These are phyloP conservation scores for Sus scrofa DNA, from an alignment of 2,113 vertebrate genomes.

Conservation along the genomic window DNA sequence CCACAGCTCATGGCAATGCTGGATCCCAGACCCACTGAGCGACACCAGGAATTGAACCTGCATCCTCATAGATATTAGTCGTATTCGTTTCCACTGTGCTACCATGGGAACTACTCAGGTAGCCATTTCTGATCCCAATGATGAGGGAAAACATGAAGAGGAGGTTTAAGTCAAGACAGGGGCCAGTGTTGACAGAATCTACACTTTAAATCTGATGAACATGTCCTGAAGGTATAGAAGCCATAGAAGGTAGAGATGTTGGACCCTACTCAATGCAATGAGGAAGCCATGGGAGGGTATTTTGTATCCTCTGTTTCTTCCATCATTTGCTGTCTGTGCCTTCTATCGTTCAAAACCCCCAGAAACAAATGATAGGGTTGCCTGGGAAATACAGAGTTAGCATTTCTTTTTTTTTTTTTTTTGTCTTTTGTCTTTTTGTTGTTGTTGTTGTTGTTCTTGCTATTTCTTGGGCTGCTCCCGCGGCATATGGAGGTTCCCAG, in stretches of 20 bases:
- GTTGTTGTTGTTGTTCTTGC: no score
- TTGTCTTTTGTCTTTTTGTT: no score
- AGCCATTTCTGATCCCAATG: neutral
- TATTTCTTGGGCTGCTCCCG: no score
- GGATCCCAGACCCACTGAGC: no score
- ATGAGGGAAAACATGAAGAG: neutral
- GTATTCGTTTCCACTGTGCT: no score
- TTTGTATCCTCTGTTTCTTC: neutral
- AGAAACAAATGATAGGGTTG: neutral
- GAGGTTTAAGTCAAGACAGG: neutral
- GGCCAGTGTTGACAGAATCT: neutral
- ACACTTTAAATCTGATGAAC: neutral
- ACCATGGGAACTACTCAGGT: neutral
- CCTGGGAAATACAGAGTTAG: neutral
- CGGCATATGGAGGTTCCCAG: no score
- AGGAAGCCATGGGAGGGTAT: accelerated
- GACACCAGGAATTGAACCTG: no score
- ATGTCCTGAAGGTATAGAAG: neutral
- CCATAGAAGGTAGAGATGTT: neutral
- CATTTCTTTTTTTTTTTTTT: no score
- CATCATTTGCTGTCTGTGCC: neutral
- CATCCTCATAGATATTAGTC: no score
- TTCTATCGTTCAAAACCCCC: accelerated
- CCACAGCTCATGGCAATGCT: no score
- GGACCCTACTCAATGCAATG: neutral